Conservation (phyloP, 2,888 invertebrate genomes). For the Patella depressa region DNA sequence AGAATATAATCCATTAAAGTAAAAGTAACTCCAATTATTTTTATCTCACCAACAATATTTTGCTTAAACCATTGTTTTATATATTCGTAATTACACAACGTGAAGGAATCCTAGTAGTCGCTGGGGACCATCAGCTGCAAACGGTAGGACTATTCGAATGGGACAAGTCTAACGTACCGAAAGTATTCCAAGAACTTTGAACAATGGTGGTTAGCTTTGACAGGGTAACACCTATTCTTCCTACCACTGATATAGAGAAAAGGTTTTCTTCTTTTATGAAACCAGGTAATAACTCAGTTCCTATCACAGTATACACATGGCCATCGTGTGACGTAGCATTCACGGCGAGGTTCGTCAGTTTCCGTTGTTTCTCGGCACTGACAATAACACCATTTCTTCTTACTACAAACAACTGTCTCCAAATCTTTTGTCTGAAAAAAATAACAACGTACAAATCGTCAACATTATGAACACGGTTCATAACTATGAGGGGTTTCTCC, state of each 20-base stretch:
- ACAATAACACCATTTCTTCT: background rate
- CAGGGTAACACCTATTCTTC: background rate
- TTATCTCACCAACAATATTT: too few species aligned
- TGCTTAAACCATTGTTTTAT: too few species aligned
- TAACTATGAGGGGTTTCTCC: too few species aligned
- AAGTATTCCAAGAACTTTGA: background rate
- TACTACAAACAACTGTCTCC: constrained; percentile 1
- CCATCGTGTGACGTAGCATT: background rate
- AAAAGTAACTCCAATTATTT: too few species aligned
- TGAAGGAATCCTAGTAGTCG: too few species aligned
- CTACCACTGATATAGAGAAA: background rate
- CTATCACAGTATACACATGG: background rate
- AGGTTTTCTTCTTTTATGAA: background rate
- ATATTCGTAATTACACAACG: too few species aligned
- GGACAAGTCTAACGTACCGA: background rate
- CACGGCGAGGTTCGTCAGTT: background rate
- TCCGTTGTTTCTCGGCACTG: background rate
- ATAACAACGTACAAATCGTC: too few species aligned
- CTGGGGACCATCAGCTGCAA: too few species aligned
- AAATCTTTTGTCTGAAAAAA: background rate
- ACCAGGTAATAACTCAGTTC: background rate
- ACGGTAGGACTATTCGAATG: too few species aligned
- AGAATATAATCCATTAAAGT: too few species aligned
- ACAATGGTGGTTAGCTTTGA: background rate
- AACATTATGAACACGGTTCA: too few species aligned